These are phyloP conservation scores for Halichoeres trimaculatus DNA, from an alignment of 2,113 vertebrate species.

Conservation along the genomic window DNA sequence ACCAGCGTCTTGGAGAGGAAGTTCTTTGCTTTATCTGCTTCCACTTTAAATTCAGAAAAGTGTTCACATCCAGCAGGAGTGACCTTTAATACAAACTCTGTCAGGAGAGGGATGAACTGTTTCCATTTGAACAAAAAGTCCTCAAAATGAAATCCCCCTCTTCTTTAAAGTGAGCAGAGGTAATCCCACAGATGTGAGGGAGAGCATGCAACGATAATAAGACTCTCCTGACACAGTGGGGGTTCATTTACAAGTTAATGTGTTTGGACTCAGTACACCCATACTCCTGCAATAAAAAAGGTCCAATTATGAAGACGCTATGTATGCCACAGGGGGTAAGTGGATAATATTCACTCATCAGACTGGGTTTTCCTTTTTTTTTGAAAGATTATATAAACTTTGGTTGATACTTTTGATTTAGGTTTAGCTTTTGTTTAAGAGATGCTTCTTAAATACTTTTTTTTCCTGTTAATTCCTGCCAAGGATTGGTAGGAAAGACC, in stretches of 20 bases:
- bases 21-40: not conserved
- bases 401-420: not conserved
- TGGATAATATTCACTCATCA: not conserved
- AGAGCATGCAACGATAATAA: slow-evolving; percentile 9
- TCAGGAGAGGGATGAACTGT: not conserved
- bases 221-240: slow-evolving; percentile 19
- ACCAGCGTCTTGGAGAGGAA: not conserved
- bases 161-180: not conserved
- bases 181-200: slow-evolving; percentile 6
- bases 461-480: no score
- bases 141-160: not conserved
- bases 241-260: slow-evolving; percentile 40
- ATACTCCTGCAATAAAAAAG: slow-evolving; percentile 42
- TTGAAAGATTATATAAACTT: not conserved
- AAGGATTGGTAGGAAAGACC: no score
- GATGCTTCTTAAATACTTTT: not conserved
- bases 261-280: slow-evolving; percentile 49
- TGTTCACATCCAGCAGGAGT: not conserved
- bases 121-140: slow-evolving; percentile 8
- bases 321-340: not conserved
- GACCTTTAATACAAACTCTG: slow-evolving; percentile 12
- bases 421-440: no score
- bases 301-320: slow-evolving; percentile 24
- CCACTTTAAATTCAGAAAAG: not conserved
- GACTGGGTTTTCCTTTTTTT: not conserved